Base-by-base conservation (phyloP, 1,140 invertebrate genomes). In the Drosophila novamexicana region DNA sequence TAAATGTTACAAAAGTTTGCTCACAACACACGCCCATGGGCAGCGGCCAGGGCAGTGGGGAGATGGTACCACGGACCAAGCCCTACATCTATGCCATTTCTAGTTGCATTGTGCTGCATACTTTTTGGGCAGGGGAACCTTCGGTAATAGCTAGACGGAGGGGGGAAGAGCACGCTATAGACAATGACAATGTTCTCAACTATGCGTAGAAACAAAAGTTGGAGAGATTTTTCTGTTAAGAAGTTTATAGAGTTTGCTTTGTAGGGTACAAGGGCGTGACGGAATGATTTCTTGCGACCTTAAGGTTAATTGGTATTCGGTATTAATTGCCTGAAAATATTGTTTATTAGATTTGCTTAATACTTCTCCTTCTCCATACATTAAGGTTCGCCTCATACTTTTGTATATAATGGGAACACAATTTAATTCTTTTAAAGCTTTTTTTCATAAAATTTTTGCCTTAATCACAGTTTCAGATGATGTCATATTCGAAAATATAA, bases 1-100 rank as follows among this genome's bases (percentile, higher is more conserved):
- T 88, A 88, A 88, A 88, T 88, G 84, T 84, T 75, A 74, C 74
- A 54, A 83, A 88, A 88, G 66, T 88, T 88, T 83, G 69, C 77
- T 67, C 10, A 44, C 74, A 89, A 75, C 66, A 83, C 64, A 77
- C 65, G 54, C 58, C 71, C 56, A 53, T 53, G 39, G 22, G 37
- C 61, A 52, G 7, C 18, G 7, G 12, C n/a, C 2, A 14, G 29
- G 16, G 42, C 9, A 47, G 5, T 9, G 39, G 10, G 12, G 9
- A 7, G 29, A 7, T 16, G n/a, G 34, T 8, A 16, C 9, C 8
- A 9, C 3, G 32, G 47, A 29, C 22, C 37, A 52, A 47, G 29
- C 45, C 14, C 68, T 29, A 58, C 53, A 62, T 77, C 63, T 65
- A 61, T 77, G 45, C 75, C 66, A 68, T 79, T 77, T 67, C 72